Evolutionary conservation across 2,797 vertebrate genomes (phyloP).

Genomic region (Staurois parvus): DNA sequence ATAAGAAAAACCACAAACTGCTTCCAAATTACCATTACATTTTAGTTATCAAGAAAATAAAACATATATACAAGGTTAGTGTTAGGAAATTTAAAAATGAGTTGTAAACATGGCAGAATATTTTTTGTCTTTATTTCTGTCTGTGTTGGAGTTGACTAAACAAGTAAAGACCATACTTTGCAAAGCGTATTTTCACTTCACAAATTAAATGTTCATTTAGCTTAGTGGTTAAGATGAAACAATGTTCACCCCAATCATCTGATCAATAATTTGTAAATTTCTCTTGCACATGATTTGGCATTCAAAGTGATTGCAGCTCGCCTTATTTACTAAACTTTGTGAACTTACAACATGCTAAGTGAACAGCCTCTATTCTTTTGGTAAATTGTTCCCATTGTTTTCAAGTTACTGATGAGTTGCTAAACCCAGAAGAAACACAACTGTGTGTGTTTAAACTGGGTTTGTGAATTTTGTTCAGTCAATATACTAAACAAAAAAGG

Average conservation of each 20-base stretch:
- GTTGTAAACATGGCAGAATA: conserved; percentile 42
- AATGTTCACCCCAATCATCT: too few species aligned
- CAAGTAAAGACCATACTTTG: not conserved
- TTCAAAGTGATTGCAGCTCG: not conserved
- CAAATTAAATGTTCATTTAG: too few species aligned
- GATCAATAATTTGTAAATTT: not conserved
- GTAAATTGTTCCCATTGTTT: not conserved
- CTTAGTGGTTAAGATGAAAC: not conserved
- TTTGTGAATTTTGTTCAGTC: conserved; percentile 20
- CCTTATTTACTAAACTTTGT: not conserved
- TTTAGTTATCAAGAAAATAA: conserved; percentile 56
- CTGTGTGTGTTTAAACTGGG: conserved; percentile 35
- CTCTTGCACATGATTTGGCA: not conserved
- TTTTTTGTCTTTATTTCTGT: conserved; percentile 4
- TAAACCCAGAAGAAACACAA: conserved; percentile 4
- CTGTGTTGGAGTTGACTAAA: not conserved
- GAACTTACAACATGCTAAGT: not conserved
- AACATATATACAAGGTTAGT: conserved; percentile 52
- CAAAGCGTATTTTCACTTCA: not conserved
- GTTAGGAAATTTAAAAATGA: conserved; percentile 53
- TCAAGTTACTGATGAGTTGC: not conserved
- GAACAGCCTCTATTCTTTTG: not conserved
- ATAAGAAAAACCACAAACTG: conserved; percentile 55
- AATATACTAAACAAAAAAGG: conserved; percentile 31
- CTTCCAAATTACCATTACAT: conserved; percentile 52